These are phyloP conservation scores for Chironomus tentans DNA, from an alignment of 2,888 invertebrate species.

Conservation along the genomic window DNA sequence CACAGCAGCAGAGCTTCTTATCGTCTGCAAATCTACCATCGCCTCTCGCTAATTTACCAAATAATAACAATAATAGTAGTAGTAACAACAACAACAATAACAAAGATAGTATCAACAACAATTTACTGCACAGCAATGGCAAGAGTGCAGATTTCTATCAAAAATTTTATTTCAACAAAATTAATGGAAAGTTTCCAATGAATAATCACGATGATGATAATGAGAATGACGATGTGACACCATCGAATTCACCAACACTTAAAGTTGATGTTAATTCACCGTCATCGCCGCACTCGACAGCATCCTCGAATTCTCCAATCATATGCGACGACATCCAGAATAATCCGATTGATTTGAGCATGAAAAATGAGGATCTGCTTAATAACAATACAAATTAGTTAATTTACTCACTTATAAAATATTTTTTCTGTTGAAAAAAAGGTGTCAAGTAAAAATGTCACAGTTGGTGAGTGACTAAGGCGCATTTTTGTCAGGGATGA, in stretches of 20 bases:
- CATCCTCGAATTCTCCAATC: slow-evolving; percentile 32
- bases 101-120: slow-evolving; percentile 18
- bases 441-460: too few relatives aligned
- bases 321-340: slow-evolving; percentile 47
- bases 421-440: not conserved
- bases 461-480: too few relatives aligned
- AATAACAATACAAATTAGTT: slow-evolving; percentile 27
- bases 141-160: slow-evolving; percentile 15
- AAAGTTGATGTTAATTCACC: slow-evolving; percentile 24
- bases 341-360: slow-evolving; percentile 71
- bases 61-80: slow-evolving; percentile 18
- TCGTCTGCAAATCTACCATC: slow-evolving; percentile 13
- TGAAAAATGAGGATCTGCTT: slow-evolving; percentile 47
- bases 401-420: slow-evolving; percentile 7
- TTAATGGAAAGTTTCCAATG: slow-evolving; percentile 11
- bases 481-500: too few relatives aligned
- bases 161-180: slow-evolving; percentile 22
- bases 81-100: not conserved
- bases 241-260: slow-evolving; percentile 43
- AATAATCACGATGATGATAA: slow-evolving; percentile 44
- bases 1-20: slow-evolving; percentile 19
- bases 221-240: slow-evolving; percentile 42
- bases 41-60: slow-evolving; percentile 22
- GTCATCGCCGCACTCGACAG: slow-evolving; percentile 29
- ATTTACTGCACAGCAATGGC: slow-evolving; percentile 10